Base-by-base conservation (phyloP, 1,140 invertebrate species). In the Anadara kagoshimensis region DNA sequence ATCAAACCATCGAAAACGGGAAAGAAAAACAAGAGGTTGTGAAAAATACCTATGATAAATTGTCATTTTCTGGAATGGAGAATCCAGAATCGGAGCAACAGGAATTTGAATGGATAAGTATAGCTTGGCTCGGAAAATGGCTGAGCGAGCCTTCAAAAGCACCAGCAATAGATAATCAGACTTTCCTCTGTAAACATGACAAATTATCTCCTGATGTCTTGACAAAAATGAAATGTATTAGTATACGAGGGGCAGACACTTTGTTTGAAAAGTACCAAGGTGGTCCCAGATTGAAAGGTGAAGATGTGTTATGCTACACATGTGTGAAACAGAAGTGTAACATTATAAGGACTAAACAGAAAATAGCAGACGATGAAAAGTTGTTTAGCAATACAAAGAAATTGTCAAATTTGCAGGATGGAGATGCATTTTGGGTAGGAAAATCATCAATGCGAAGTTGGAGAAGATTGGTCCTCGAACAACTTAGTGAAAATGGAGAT, bases 301-400 rank as follows among this genome's bases (percentile, higher is more conserved):
- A 61, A 49, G 68, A 81, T 24, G 69, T 72, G 10, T 49, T 83
- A 11, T 87, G 85, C 72, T 85, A 67, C 68, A 85, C 75, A n/a
- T 93, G 92, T 82, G 91, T 93, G 0, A 86, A 87, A 63, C 82
- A 88, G 43, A 85, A 89, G 29, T 92, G 91, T 79, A 89, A 88
- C 67, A 67, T 83, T 24, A 85, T 87, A n/a, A 70, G 85, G 58
- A 72, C 81, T 29, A 88, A 85, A 67, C 66, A 71, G 10, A 76
- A 81, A 29, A 85, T 89, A 69, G 70, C 80, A 5, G 84, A 88
- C 56, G 89, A 90, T 78, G 79, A 81, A 20, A 89, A 90, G 69
- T 69, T 80, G 5, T 85, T 90, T 41, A 82, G 66, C 22, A 64
- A 76, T 26, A 66, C 81, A 12, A 73, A 85, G 56, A 89, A 89